Base-by-base conservation (phyloP, 2,888 invertebrate genomes). In the Conistra vaccinii region DNA sequence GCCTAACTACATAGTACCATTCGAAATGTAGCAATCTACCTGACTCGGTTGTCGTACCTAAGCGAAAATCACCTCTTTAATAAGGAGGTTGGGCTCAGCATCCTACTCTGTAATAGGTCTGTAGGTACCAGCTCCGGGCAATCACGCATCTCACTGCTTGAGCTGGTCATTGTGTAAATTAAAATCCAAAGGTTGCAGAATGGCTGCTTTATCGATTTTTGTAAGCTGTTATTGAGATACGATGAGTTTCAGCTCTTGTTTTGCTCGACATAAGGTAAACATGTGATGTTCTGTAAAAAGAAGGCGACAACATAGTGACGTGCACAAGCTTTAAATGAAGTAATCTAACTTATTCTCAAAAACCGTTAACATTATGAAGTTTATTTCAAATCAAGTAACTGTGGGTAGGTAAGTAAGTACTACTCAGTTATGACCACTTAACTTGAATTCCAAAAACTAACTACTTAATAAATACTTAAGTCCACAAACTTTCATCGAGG, bases 31-130 rank as follows among this genome's bases (percentile, higher is more conserved):
- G 39, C 48, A 78, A 78, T 73, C 26, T 62, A 67, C 61, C 14
- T 10, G 80, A 32, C 42, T 17, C 9, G 6, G 26, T 20, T 42
- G 39, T 67, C 39, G 23, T 55, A 61, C 23, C 61, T 62, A 58
- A 60, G 42, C 53, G 26, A 45, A 71, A 78, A 66, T 26, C 32
- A 23, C 4, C 29, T 48, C 29, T 42, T 60, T 79, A 60, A 79
- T 65, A 32, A 65, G 53, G 23, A 39, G 73, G 32, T 48, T 48
- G 17, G 53, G 63, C 45, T 23, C 48, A 45, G 39, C 53, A 72
- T n/a, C 35, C 26, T 62, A 79, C 57, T 17, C 51, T 51, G n/a
- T 62, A 58, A 78, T 20, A 48, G 2, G 23, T 48, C 17, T 45
- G 42, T 14, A 39, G 39, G 42, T 69, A 45, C 7, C 10, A 7